Evolutionary conservation across 2,113 vertebrate genomes (phyloP).

Genomic region (Corapipo altera): DNA sequence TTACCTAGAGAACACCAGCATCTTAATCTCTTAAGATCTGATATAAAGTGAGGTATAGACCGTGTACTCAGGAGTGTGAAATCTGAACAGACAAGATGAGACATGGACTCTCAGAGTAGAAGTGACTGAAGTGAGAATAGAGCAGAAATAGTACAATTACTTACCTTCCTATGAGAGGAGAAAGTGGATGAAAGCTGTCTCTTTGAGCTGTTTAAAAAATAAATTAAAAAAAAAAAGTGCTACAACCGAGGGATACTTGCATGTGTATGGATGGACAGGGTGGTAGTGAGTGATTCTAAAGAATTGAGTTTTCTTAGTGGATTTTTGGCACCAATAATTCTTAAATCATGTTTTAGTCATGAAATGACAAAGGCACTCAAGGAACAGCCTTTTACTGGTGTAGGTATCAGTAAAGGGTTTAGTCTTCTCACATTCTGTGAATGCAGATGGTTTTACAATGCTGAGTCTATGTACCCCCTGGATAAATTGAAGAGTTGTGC

Average conservation of each 20-base stretch:
- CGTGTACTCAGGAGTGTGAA: not conserved
- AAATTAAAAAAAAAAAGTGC: not conserved
- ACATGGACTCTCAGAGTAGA: not conserved
- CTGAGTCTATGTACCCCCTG: fast-evolving
- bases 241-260: not conserved
- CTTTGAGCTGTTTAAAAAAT: not conserved
- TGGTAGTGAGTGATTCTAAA: not conserved
- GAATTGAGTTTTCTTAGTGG: not conserved
- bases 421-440: not conserved
- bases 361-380: not conserved
- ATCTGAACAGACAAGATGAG: not conserved
- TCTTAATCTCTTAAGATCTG: not conserved
- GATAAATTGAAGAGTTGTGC: not conserved
- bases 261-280: not conserved
- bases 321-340: not conserved
- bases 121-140: not conserved
- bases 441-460: not conserved
- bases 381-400: not conserved
- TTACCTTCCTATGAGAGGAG: not conserved
- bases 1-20: not conserved
- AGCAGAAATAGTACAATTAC: not conserved
- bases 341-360: not conserved
- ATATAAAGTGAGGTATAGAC: not conserved
- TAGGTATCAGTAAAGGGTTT: not conserved
- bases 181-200: not conserved